Evolutionary conservation across 2,113 vertebrate species (phyloP).

Genomic region (Callipepla californica): DNA sequence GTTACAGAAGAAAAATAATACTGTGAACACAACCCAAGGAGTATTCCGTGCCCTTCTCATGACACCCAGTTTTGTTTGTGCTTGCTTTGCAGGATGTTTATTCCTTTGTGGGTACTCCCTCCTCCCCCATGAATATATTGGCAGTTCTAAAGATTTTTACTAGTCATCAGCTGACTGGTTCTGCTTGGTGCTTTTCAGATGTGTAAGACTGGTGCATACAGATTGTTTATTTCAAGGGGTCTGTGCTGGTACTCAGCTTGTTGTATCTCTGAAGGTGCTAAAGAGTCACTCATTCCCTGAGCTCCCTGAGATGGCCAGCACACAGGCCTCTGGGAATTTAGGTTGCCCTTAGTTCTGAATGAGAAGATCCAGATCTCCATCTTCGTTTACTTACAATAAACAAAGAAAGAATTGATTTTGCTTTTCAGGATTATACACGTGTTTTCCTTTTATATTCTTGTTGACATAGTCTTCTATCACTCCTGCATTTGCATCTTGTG

Average conservation of each 20-base stretch:
- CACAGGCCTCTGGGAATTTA: not conserved
- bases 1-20: not conserved
- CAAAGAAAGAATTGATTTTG: not conserved
- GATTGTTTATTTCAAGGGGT: not conserved
- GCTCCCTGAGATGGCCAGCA: not conserved
- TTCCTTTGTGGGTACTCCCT: not conserved
- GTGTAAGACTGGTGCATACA: fast-evolving
- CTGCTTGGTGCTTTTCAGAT: not conserved
- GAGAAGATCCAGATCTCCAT: not conserved
- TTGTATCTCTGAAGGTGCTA: fast-evolving
- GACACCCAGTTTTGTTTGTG: not conserved
- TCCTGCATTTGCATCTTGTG: not conserved
- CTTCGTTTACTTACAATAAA: not conserved
- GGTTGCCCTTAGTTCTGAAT: not conserved
- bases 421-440: not conserved
- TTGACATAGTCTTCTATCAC: not conserved
- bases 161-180: not conserved
- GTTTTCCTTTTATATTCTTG: not conserved
- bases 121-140: not conserved
- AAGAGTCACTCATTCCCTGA: not conserved
- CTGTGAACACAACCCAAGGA: not conserved
- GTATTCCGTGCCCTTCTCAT: not conserved
- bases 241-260: not conserved
- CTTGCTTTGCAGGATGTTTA: not conserved
- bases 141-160: not conserved